Percentiles rank a stretch among this genome's conserved stretches.
These are phyloP conservation scores for Plecturocebus donacophilus DNA, from an alignment of 2,113 vertebrate species.

Conservation along the genomic window DNA sequence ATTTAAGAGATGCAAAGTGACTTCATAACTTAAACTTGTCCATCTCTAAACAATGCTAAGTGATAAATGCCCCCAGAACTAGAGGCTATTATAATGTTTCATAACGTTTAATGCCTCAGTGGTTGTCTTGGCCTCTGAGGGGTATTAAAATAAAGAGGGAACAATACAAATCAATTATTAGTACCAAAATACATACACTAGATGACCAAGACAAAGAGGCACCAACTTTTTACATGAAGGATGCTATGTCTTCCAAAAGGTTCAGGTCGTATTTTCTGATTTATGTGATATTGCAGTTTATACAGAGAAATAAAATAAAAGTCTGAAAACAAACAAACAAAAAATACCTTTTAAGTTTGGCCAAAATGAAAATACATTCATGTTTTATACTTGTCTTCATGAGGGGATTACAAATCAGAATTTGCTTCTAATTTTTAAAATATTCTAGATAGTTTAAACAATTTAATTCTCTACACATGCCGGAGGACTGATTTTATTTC, in stretches of 20 bases:
- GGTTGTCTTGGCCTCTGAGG: neutral
- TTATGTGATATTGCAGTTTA: neutral
- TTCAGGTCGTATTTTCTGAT: neutral
- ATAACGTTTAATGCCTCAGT: neutral
- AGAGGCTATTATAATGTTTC: rapidly evolving
- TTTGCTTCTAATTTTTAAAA: neutral
- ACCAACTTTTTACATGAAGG: neutral
- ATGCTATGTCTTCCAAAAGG: neutral
- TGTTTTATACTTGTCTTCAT: neutral
- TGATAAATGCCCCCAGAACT: neutral
- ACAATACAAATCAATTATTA: neutral
- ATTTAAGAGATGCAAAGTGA: neutral
- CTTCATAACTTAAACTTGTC: neutral
- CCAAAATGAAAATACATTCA: neutral
- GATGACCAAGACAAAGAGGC: neutral
- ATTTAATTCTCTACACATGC: neutral
- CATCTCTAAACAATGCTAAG: neutral
- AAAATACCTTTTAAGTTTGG: neutral
- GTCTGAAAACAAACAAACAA: neutral
- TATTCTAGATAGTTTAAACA: neutral
- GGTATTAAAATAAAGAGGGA: neutral
- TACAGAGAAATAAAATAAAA: neutral
- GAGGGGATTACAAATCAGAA: neutral
- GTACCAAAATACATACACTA: neutral
- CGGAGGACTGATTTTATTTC: neutral